Conservation (phyloP, 2,888 invertebrate genomes). For the Rhyacophila evoluta region DNA sequence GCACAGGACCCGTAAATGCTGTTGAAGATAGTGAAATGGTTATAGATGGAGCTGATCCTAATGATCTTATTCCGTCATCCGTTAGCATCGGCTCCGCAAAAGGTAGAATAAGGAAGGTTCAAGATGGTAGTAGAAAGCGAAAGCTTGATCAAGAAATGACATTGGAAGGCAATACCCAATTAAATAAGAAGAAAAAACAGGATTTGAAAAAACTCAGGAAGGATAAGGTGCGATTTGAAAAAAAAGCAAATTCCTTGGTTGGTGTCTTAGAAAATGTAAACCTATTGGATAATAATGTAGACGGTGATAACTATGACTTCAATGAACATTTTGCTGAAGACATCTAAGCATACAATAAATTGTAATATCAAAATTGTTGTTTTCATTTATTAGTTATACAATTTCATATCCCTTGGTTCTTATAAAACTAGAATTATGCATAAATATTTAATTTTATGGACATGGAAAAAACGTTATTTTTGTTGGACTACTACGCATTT, state of each 20-base stretch:
- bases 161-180: slow-evolving; percentile 78
- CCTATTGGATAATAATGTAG: slow-evolving; percentile 61
- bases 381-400: background rate
- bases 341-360: slow-evolving; percentile 45
- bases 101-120: slow-evolving; percentile 55
- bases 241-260: slow-evolving; percentile 74
- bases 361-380: background rate
- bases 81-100: slow-evolving; percentile 63
- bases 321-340: slow-evolving; percentile 69
- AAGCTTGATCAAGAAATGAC: slow-evolving; percentile 76
- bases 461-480: too few relatives aligned
- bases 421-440: too few relatives aligned
- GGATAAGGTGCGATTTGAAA: slow-evolving; percentile 70
- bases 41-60: slow-evolving; percentile 68
- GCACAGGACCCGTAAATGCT: slow-evolving; percentile 72
- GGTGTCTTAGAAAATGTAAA: slow-evolving; percentile 74
- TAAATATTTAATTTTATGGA: too few relatives aligned
- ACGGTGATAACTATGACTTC: slow-evolving; percentile 72
- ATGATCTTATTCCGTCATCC: slow-evolving; percentile 62
- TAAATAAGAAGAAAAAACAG: slow-evolving; percentile 75
- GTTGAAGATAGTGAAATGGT: slow-evolving; percentile 67
- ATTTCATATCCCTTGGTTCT: too few relatives aligned
- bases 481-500: too few relatives aligned
- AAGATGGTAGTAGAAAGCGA: slow-evolving; percentile 59
- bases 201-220: slow-evolving; percentile 68